Evolutionary conservation across 2,113 vertebrate genomes (phyloP).

Genomic region (Serinus canaria): DNA sequence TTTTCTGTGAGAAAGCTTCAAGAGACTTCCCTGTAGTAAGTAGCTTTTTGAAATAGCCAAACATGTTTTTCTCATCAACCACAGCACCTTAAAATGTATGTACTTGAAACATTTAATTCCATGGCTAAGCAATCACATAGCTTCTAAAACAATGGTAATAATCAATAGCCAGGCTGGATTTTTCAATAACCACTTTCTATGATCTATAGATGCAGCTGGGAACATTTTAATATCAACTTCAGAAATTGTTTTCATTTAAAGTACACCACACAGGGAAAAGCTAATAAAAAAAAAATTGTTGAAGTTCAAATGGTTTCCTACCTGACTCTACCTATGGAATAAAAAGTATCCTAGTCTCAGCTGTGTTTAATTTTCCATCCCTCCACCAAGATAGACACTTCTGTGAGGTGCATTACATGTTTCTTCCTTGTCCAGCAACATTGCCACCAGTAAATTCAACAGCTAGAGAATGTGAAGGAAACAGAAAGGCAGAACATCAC

Average conservation of each 20-base stretch:
- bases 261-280: neutral
- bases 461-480: neutral
- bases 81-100: neutral
- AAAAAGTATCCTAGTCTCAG: neutral
- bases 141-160: neutral
- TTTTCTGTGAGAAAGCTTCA: neutral
- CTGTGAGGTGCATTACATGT: neutral
- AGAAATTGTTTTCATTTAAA: constrained; percentile 15
- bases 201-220: neutral
- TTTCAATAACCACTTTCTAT: neutral
- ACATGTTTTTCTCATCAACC: neutral
- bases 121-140: neutral
- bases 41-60: neutral
- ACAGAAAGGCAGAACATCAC: neutral
- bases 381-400: neutral
- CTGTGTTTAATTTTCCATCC: neutral
- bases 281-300: neutral
- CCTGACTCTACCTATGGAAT: neutral
- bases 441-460: neutral
- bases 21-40: neutral
- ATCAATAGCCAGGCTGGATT: neutral
- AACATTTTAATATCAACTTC: neutral
- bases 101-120: neutral
- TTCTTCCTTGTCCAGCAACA: neutral
- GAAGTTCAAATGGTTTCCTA: neutral